These are phyloP conservation scores for Vireo griseus DNA, from an alignment of 2,797 vertebrate species.

Conservation along the genomic window DNA sequence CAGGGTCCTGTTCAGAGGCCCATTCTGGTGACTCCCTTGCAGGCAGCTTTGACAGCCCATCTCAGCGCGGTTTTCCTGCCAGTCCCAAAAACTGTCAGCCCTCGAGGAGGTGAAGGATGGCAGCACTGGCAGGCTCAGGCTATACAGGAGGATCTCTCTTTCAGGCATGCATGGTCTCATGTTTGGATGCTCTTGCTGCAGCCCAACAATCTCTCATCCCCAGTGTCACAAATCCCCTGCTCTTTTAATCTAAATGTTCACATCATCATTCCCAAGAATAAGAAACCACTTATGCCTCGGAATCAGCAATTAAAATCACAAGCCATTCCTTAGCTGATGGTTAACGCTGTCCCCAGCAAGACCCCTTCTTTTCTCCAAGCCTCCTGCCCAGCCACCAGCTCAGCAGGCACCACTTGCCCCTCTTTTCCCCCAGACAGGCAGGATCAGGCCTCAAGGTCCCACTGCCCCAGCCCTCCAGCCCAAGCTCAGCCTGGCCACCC, in stretches of 20 bases:
- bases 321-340: background rate
- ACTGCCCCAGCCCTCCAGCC: background rate
- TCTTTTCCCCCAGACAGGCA: background rate
- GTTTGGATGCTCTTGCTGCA: background rate
- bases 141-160: fast-evolving
- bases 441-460: background rate
- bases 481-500: background rate
- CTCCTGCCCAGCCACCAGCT: background rate
- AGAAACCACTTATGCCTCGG: background rate
- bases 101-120: fast-evolving
- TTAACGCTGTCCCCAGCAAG: background rate
- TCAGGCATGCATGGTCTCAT: fast-evolving
- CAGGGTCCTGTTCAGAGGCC: fast-evolving
- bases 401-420: background rate
- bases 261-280: background rate
- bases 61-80: background rate
- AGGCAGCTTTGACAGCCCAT: background rate
- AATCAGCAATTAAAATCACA: background rate
- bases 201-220: background rate
- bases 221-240: background rate
- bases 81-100: background rate
- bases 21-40: background rate
- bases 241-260: background rate
- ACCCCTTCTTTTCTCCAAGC: background rate
- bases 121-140: fast-evolving